These are phyloP conservation scores for Holocentrus rufus DNA, from an alignment of 2,797 vertebrate species.

Conservation along the genomic window DNA sequence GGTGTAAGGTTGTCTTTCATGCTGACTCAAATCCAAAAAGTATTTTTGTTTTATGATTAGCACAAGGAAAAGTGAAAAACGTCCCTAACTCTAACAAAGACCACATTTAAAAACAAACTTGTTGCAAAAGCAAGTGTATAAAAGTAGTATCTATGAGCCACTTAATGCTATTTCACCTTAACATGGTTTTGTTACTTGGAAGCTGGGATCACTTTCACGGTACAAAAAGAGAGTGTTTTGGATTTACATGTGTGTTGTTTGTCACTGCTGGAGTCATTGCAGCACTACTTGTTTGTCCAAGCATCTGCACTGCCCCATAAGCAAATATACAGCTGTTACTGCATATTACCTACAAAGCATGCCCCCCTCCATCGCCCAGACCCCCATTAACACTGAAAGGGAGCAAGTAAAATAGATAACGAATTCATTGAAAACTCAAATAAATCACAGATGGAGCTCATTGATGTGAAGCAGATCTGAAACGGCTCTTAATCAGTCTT, in stretches of 20 bases:
- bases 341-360: conserved; percentile 15
- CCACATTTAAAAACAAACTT: background rate
- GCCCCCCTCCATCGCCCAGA: conserved; percentile 1
- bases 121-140: conserved; percentile 16
- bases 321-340: conserved; percentile 38
- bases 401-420: conserved; percentile 52
- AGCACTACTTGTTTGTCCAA: conserved; percentile 27
- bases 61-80: background rate
- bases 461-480: conserved; percentile 76
- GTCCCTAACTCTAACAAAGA: background rate
- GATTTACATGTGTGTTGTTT: background rate
- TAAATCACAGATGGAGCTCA: conserved; percentile 78
- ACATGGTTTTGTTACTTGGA: conserved; percentile 26
- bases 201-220: conserved; percentile 24
- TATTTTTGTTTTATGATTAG: conserved; percentile 6
- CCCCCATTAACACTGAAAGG: conserved; percentile 37
- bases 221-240: conserved; percentile 22
- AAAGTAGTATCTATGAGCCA: conserved; percentile 11
- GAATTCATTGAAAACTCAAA: conserved; percentile 63
- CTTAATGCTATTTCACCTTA: conserved; percentile 11
- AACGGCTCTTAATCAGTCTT: conserved; percentile 79
- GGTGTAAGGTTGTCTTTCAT: conserved; percentile 32
- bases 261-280: conserved; percentile 11
- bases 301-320: conserved; percentile 29
- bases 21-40: conserved; percentile 7